Base-by-base conservation (phyloP, 2,888 invertebrate species). In the Anoplius nigerrimus region DNA sequence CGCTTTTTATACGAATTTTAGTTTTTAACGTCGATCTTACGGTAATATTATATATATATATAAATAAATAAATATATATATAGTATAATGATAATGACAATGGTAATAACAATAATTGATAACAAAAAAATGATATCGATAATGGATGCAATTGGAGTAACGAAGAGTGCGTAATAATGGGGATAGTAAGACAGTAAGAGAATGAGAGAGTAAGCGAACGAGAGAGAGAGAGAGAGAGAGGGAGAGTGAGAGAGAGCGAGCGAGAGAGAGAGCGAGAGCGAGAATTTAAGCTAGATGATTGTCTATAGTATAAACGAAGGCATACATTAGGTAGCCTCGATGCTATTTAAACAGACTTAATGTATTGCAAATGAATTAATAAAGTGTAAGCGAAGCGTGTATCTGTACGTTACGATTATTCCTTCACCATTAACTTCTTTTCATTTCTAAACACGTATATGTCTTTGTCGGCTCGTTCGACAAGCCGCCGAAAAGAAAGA, bases 1-100 rank as follows among this genome's bases (percentile, higher is more conserved):
- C 84, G 88, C 88, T 88, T 88, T 88, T 88, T 88, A 88, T 88
- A 88, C 87, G 85, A 85, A 88, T 86, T 88, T 87, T 88, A 86
- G 85, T 87, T 88, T 86, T 87, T 84, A 86, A 87, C 80, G 84
- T 84, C 85, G 84, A 84, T 80, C 82, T 84, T 86, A 86, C 79
- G 81, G 34, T 78, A 85, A 84, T 78, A 79, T 81, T 79, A 77
- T 70, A 76, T 75, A 66, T 62, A 69, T 69, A 45, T 46, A 67
- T 22, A 55, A 64, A 71, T 52, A 64, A 71, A 79, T 75, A 72
- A 69, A 69, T 67, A 67, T 66, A 74, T 63, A 67, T 66, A 78
- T 76, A 80, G 74, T 83, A 80, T 84, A 82, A 85, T 81, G 79
- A 83, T 82, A 82, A 84, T 80, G 77, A 82, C 69, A 74, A 82